Conservation (phyloP, 2,888 invertebrate genomes). For the Eulithis prunata region DNA sequence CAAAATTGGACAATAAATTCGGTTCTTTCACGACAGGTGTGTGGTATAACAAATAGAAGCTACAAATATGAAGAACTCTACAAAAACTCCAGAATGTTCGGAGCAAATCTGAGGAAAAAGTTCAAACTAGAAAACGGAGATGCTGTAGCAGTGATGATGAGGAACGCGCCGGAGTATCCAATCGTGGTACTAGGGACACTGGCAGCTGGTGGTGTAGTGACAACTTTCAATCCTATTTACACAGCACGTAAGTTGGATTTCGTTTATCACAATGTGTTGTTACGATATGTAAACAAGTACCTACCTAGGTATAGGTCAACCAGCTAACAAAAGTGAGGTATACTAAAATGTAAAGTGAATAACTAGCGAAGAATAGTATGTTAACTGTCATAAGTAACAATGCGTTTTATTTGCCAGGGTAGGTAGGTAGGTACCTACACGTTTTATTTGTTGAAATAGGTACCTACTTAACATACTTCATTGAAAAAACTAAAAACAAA, state of each 20-base stretch:
- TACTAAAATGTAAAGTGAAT: no score
- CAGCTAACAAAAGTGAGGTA: no score
- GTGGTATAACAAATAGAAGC: constrained; percentile 86
- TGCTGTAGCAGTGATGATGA: constrained; percentile 86
- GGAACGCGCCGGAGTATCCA: constrained; percentile 89
- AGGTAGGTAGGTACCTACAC: no score
- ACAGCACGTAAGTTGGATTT: constrained; percentile 76
- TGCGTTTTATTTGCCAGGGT: no score
- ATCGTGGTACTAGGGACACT: constrained; percentile 85
- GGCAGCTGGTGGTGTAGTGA: constrained; percentile 86
- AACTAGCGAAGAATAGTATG: no score
- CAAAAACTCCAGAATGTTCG: constrained; percentile 83
- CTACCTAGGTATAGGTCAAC: no score
- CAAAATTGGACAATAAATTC: no score
- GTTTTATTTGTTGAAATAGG: no score
- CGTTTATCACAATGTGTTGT: no score
- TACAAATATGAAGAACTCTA: constrained; percentile 87
- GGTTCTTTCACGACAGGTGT: constrained; percentile 79
- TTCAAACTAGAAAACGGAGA: constrained; percentile 86
- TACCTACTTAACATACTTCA: not conserved
- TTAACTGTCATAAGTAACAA: no score
- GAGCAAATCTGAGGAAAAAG: constrained; percentile 84
- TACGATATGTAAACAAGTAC: no score
- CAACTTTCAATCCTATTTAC: constrained; percentile 89
- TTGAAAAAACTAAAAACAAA: no score